Percentiles rank a stretch among this genome's conserved stretches.
Conservation (phyloP, 2,797 vertebrate genomes). For the Miichthys miiuy region DNA sequence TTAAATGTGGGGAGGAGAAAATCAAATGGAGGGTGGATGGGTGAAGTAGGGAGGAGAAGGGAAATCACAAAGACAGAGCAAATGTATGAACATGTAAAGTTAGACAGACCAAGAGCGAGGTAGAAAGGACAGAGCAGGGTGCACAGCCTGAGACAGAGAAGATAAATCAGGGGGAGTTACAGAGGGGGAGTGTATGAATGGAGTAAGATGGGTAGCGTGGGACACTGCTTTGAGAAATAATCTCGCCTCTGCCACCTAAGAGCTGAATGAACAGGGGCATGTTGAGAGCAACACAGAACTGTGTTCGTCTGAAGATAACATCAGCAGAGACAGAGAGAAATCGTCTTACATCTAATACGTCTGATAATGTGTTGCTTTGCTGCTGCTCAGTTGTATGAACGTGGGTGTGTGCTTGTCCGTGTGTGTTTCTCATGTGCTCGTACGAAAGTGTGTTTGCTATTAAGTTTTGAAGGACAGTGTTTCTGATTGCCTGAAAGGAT, state of each 20-base stretch:
- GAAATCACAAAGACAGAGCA: slow-evolving; percentile 33
- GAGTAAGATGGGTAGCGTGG: slow-evolving; percentile 42
- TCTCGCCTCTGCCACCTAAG: slow-evolving; percentile 35
- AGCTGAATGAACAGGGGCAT: slow-evolving; percentile 50
- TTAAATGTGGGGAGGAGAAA: slow-evolving; percentile 51
- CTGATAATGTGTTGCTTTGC: slow-evolving; percentile 43
- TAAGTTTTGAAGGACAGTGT: slow-evolving; percentile 3
- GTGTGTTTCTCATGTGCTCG: background rate
- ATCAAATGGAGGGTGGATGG: slow-evolving; percentile 33
- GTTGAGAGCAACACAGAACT: slow-evolving; percentile 41
- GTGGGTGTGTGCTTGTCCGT: slow-evolving; percentile 4
- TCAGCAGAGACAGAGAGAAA: slow-evolving; percentile 54
- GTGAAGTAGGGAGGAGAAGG: slow-evolving; percentile 21
- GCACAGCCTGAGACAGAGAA: background rate
- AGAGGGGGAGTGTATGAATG: slow-evolving; percentile 19
- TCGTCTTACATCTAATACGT: slow-evolving; percentile 51
- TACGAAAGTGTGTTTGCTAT: background rate
- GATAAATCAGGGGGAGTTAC: slow-evolving; percentile 33
- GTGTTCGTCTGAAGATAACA: slow-evolving; percentile 66
- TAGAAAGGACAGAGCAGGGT: slow-evolving; percentile 8
- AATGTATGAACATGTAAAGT: slow-evolving; percentile 50
- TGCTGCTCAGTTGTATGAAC: slow-evolving; percentile 16
- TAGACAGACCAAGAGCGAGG: background rate
- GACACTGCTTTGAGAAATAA: slow-evolving; percentile 53
- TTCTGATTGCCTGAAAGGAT: slow-evolving; percentile 1